Evolutionary conservation across 2,888 invertebrate genomes (phyloP).

Genomic region (Rotaria magnacalcarata): DNA sequence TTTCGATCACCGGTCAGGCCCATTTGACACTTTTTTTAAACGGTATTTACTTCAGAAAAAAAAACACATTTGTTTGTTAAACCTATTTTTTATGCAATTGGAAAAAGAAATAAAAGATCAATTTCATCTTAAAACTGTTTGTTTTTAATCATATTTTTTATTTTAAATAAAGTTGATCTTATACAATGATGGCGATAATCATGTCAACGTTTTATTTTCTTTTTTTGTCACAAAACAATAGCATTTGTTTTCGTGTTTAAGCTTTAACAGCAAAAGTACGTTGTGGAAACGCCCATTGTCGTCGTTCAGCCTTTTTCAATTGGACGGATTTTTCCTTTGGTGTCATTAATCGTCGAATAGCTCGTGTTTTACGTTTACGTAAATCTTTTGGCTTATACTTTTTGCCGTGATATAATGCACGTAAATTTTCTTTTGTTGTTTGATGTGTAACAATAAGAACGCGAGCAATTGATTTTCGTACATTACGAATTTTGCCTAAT

Average conservation of each 20-base stretch:
- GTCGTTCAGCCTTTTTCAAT: constrained; percentile 82
- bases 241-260: constrained; percentile 62
- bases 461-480: constrained; percentile 96
- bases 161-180: constrained; percentile 2
- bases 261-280: constrained; percentile 92
- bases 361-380: constrained; percentile 91
- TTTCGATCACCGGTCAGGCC: too few species aligned
- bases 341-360: constrained; percentile 83
- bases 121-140: too few species aligned
- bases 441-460: constrained; percentile 96
- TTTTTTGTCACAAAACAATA: neutral
- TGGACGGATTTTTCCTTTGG: constrained; percentile 78
- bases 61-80: too few species aligned
- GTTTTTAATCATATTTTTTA: neutral
- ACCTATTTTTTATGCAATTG: too few species aligned
- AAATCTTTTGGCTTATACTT: constrained; percentile 94
- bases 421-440: constrained; percentile 92
- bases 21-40: too few species aligned
- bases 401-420: constrained; percentile 83
- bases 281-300: constrained; percentile 78
- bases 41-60: too few species aligned
- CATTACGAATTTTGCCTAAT: constrained; percentile 67
- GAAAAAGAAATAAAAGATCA: too few species aligned
- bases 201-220: neutral
- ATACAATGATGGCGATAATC: neutral